Percentiles rank a stretch among this genome's conserved stretches.
Conservation (phyloP, 2,888 invertebrate genomes). For the Cantharis rufa region DNA sequence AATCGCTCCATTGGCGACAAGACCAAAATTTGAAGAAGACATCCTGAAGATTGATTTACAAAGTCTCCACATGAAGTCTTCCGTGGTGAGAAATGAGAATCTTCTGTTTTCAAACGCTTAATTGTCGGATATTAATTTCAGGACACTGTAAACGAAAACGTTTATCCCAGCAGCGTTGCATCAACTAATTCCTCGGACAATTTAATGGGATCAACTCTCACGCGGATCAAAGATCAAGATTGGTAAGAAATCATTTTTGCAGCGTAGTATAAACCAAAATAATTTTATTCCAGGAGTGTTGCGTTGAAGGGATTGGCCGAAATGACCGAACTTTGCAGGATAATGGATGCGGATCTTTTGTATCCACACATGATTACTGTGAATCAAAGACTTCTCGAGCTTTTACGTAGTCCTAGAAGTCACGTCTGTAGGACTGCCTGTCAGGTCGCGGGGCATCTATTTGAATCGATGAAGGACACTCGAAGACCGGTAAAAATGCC, state of each 20-base stretch:
- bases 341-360: slow-evolving; percentile 41
- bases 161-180: slow-evolving; percentile 7
- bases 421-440: slow-evolving; percentile 54
- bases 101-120: background rate
- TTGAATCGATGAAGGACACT: slow-evolving; percentile 54
- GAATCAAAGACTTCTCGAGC: slow-evolving; percentile 52
- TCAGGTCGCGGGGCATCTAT: slow-evolving; percentile 53
- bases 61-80: slow-evolving; percentile 24
- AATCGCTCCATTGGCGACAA: slow-evolving; percentile 2
- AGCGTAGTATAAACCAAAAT: background rate
- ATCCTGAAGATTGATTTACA: slow-evolving; percentile 30
- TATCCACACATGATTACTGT: slow-evolving; percentile 51
- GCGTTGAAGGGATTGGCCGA: slow-evolving; percentile 51
- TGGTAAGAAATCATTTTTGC: slow-evolving; percentile 39
- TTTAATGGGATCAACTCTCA: slow-evolving; percentile 33
- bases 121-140: slow-evolving; percentile 1
- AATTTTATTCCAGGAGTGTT: slow-evolving; percentile 41
- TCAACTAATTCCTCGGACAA: slow-evolving; percentile 28
- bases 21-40: slow-evolving; percentile 27
- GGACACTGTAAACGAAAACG: slow-evolving; percentile 20
- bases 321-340: slow-evolving; percentile 47
- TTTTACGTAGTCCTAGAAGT: slow-evolving; percentile 53
- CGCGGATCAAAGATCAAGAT: slow-evolving; percentile 42
- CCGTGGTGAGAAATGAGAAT: slow-evolving; percentile 31
- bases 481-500: slow-evolving; percentile 49